Evolutionary conservation across 1,140 invertebrate genomes (phyloP).

Genomic region (Triops longicaudatus): DNA sequence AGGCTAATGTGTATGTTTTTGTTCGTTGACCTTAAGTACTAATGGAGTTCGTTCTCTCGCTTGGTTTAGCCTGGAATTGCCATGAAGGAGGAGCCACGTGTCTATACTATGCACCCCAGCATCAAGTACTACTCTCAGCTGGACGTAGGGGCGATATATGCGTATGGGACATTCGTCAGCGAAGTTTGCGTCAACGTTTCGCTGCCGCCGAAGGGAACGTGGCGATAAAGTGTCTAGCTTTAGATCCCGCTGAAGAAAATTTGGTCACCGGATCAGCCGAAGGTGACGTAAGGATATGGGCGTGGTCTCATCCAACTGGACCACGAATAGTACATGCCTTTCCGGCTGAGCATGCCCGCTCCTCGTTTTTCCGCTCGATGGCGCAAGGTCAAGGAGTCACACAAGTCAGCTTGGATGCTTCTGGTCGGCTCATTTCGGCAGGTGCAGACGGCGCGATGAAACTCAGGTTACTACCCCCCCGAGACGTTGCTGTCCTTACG

Average conservation of each 20-base stretch:
- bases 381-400: conserved; percentile 46
- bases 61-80: conserved; percentile 72
- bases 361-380: conserved; percentile 46
- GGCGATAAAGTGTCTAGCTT: conserved; percentile 85
- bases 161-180: conserved; percentile 85
- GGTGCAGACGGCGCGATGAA: conserved; percentile 98
- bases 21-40: conserved; percentile 9
- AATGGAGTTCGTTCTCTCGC: not conserved
- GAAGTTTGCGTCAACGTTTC: conserved; percentile 78
- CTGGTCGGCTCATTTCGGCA: conserved; percentile 86
- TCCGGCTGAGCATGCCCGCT: conserved; percentile 75
- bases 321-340: conserved; percentile 80
- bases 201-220: conserved; percentile 53
- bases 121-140: conserved; percentile 84
- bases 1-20: no score
- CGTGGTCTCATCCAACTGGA: conserved; percentile 49
- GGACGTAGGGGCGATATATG: conserved; percentile 94
- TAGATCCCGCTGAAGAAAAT: conserved; percentile 91
- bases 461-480: conserved; percentile 76
- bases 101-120: conserved; percentile 81
- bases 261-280: conserved; percentile 97
- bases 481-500: conserved; percentile 37
- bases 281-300: conserved; percentile 89
- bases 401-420: conserved; percentile 60
- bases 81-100: conserved; percentile 82